phyloP scores from a whole-genome alignment of 2,797 vertebrate species.

The Pseudomugil tenellus region DNA sequence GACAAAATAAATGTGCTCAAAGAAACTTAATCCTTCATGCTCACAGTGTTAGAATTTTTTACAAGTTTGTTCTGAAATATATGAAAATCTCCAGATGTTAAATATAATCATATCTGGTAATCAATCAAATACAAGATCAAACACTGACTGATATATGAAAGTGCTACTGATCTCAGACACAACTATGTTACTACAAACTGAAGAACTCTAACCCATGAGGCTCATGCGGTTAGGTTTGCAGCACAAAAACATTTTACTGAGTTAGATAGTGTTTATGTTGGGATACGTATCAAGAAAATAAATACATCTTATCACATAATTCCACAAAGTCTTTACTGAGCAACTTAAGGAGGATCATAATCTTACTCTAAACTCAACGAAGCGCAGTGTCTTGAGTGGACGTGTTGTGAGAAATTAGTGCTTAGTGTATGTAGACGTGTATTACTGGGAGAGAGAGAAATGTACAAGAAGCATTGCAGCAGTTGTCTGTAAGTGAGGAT shows the following conservation, averaged over 20 bases:
- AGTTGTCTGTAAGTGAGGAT: not conserved
- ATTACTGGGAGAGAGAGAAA: not conserved
- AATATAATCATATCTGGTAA: not conserved
- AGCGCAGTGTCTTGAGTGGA: not conserved
- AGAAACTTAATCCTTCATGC: constrained; percentile 40
- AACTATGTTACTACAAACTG: not conserved
- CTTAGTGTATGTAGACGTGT: not conserved
- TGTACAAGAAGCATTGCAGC: not conserved
- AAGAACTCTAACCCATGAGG: not conserved
- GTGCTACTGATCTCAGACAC: not conserved
- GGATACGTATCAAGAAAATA: not conserved
- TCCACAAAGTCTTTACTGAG: not conserved
- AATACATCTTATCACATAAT: not conserved
- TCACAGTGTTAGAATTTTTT: constrained; percentile 27
- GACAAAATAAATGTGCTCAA: constrained; percentile 50
- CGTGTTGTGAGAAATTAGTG: not conserved
- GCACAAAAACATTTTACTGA: not conserved
- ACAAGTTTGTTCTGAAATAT: constrained; percentile 1
- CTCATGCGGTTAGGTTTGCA: not conserved
- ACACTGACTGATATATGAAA: not conserved
- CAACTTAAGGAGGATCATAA: constrained; percentile 4
- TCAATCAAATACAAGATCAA: constrained; percentile 17
- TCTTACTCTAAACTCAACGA: not conserved
- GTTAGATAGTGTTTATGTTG: not conserved
- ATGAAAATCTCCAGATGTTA: constrained; percentile 9